Conservation (phyloP, 2,113 vertebrate species). For the Zapornia atra region DNA sequence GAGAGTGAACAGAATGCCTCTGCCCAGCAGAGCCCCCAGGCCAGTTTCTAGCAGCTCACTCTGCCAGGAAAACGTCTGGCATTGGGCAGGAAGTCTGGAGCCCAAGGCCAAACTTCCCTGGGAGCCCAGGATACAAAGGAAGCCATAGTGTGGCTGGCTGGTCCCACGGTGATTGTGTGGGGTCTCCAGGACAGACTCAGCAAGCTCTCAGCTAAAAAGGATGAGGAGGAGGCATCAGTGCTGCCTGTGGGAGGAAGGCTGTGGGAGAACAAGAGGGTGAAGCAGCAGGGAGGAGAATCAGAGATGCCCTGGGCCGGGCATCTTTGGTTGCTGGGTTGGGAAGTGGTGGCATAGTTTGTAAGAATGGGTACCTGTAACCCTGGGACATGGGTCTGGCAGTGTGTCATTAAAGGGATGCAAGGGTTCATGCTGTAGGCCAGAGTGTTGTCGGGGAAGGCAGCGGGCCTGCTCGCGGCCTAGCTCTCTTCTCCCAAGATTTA, state of each 20-base stretch:
- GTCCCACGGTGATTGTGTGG: not conserved
- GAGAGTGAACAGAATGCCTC: not conserved
- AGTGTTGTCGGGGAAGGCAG: not conserved
- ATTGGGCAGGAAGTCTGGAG: not conserved
- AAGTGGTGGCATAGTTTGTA: not conserved
- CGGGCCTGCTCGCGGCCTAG: too few relatives aligned
- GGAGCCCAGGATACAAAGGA: not conserved
- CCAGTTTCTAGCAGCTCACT: not conserved
- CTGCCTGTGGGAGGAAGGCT: not conserved
- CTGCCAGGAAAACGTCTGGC: not conserved
- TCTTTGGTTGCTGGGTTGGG: not conserved
- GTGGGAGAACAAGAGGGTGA: not conserved
- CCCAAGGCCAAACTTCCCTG: not conserved
- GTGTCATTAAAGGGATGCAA: not conserved
- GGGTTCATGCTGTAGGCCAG: not conserved
- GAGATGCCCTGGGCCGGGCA: not conserved
- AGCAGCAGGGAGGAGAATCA: not conserved
- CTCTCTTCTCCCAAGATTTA: too few relatives aligned
- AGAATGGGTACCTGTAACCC: not conserved
- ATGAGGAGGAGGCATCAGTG: not conserved
- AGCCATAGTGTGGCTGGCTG: not conserved
- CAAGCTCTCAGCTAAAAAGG: not conserved
- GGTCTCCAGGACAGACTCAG: not conserved
- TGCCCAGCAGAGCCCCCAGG: not conserved
- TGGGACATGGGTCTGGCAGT: not conserved